Evolutionary conservation across 2,113 vertebrate species (phyloP), one percentile per base, ranked within the genome.

Genomic region (Corythaeola cristata): DNA sequence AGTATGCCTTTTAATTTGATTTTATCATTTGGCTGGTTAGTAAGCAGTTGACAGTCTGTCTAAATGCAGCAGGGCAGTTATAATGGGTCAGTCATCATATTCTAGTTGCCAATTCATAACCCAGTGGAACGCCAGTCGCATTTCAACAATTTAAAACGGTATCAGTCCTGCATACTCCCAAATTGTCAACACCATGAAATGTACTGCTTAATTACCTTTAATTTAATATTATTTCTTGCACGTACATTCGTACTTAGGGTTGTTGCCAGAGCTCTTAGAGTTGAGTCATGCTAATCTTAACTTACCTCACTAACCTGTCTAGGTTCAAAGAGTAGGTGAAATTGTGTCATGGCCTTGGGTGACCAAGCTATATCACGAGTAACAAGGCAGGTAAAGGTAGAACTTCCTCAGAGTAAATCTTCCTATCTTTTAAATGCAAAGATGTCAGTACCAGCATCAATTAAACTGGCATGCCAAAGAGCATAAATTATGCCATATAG

Each of bases 1-100:
- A 96, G 81, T 63, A 66, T 41, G 35, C 23, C 63, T 90, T 93
- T 92, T 96, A 78, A 94, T 96, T 97, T 44, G 44, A 41, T 93
- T 62, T 95, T 88, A 79, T 64, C 82, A 41, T 88, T 94, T 89
- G 73, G 59, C 60, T 63, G 68, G 58, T 78, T 88, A 55, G 37
- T 67, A 85, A 75, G 72, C 26, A 71, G 71, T 12, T 94, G 92
- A 90, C 82, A 80, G 68, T 37, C 84, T 81, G 58, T 66, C 83
- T 75, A 60, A 90, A 58, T 45, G 73, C 64, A 89, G 80, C 64
- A 72, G 76, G 64, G 83, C 64, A 86, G 77, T 91, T 87, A 41
- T 16, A 91, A 37, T 49, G 32, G 85, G 50, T 79, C 91, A 89
- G 15, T 72, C 84, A 63, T 77, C 82, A 26, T 82, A 30, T 82